phyloP scores from a whole-genome alignment of 2,888 invertebrate genomes.

The Gortyna flavago region DNA sequence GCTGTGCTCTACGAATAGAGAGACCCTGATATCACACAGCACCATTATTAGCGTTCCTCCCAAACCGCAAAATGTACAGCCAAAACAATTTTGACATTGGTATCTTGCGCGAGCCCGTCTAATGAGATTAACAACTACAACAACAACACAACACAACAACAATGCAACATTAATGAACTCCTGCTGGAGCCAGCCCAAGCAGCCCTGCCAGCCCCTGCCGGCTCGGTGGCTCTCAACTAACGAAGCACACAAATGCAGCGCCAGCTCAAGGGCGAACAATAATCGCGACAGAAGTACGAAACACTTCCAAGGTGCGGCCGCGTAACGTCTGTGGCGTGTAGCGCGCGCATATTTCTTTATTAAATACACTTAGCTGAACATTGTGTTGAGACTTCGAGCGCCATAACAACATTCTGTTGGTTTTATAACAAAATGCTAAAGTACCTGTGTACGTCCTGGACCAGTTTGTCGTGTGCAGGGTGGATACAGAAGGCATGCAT shows the following conservation, averaged over 20 bases:
- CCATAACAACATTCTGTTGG: neutral
- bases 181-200: neutral
- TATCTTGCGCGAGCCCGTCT: neutral
- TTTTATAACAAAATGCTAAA: neutral
- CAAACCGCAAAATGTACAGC: neutral
- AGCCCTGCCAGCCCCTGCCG: neutral
- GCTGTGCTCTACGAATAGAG: neutral
- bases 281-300: neutral
- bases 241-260: neutral
- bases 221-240: neutral
- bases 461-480: neutral
- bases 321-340: too few relatives aligned
- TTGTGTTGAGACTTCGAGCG: slow-evolving; percentile 3
- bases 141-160: too few relatives aligned
- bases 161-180: slow-evolving; percentile 6
- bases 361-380: neutral
- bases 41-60: neutral
- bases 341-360: neutral
- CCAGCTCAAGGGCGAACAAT: neutral
- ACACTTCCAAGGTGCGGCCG: neutral
- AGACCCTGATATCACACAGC: neutral
- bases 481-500: too few relatives aligned
- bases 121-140: too few relatives aligned
- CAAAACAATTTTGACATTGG: neutral
- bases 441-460: neutral